Conservation (phyloP, 2,888 invertebrate species). For the Stratiomys singularior region DNA sequence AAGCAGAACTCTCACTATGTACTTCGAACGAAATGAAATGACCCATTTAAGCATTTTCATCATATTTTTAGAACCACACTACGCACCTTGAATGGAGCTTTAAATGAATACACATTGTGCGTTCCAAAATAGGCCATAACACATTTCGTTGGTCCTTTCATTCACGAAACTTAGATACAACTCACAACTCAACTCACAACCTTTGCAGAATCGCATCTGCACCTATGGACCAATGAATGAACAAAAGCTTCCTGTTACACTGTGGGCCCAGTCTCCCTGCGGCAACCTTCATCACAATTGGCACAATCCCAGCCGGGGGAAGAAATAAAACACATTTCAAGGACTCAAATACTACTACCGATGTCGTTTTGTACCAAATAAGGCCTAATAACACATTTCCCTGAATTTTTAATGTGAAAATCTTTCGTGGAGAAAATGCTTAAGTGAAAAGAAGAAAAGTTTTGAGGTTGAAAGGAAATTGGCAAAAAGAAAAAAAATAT, state of each 20-base stretch:
- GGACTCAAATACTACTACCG: not conserved
- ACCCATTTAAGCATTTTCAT: no score
- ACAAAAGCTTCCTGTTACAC: not conserved
- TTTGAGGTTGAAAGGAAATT: not conserved
- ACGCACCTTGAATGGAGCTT: no score
- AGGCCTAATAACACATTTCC: conserved; percentile 18
- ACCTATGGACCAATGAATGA: not conserved
- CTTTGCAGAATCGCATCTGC: no score
- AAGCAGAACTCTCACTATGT: no score
- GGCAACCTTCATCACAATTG: not conserved
- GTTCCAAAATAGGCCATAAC: no score
- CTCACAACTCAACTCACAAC: no score
- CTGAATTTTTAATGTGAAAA: conserved; percentile 34
- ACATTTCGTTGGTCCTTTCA: no score
- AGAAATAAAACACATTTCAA: not conserved
- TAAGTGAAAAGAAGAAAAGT: not conserved
- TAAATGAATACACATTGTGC: no score
- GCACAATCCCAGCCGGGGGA: not conserved
- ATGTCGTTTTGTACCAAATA: conserved; percentile 10
- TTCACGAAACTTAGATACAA: no score
- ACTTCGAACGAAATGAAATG: no score
- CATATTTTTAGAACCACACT: no score
- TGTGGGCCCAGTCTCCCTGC: not conserved
- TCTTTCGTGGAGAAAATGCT: not conserved
- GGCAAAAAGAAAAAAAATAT: not conserved